A percentile compares a stretch with the other conserved stretches of the same genome.
These are phyloP conservation scores for Lucilia sericata DNA, from an alignment of 1,140 invertebrate genomes.

Conservation along the genomic window DNA sequence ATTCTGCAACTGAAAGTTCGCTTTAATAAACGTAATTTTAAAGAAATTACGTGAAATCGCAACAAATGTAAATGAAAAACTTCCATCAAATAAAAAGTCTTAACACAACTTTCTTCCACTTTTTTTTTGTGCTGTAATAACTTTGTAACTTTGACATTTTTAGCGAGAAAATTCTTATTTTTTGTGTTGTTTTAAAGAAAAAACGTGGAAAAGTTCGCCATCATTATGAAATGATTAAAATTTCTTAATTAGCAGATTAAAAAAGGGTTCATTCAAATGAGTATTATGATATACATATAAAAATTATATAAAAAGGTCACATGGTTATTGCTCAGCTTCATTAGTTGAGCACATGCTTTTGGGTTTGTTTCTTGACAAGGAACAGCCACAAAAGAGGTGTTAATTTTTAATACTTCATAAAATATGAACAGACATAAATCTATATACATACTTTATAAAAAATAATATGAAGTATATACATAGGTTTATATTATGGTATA, in stretches of 20 bases:
- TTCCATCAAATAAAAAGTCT: no score
- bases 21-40: no score
- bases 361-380: background rate
- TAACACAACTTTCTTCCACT: no score
- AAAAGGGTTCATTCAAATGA: background rate
- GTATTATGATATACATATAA: background rate
- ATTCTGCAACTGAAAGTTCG: no score
- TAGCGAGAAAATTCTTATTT: background rate
- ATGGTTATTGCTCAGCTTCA: background rate
- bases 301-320: background rate
- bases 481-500: no score
- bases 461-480: no score
- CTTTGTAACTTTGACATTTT: background rate
- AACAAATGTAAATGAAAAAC: no score
- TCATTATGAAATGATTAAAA: background rate
- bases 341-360: background rate
- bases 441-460: no score
- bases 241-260: slow-evolving; percentile 5
- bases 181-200: background rate
- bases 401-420: background rate
- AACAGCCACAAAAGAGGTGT: background rate
- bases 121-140: background rate
- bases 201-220: background rate
- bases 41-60: no score
- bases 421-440: no score